A percentile compares a stretch with the other conserved stretches of the same genome.
Conservation (phyloP, 1,140 invertebrate genomes). For the Bombus confusus region DNA sequence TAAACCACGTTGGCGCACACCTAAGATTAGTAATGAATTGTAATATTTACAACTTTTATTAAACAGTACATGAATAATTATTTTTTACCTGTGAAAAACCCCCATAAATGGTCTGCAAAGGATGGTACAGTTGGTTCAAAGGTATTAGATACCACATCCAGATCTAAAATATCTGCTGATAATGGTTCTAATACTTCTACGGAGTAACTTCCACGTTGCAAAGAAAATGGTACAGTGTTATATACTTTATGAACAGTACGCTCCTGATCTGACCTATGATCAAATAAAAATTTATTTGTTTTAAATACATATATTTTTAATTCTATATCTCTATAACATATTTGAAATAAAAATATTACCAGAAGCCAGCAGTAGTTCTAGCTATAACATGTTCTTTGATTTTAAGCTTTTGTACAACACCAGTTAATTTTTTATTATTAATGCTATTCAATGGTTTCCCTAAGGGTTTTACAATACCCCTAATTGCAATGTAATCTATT, state of each 20-base stretch:
- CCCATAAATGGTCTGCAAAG: slow-evolving; percentile 90
- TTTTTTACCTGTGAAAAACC: slow-evolving; percentile 86
- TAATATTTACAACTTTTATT: background rate
- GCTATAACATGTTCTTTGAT: slow-evolving; percentile 90
- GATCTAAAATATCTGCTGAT: slow-evolving; percentile 88
- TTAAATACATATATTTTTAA: background rate
- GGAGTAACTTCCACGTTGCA: slow-evolving; percentile 84
- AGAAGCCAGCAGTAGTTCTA: slow-evolving; percentile 89
- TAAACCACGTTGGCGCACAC: slow-evolving; percentile 87
- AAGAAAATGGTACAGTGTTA: slow-evolving; percentile 89
- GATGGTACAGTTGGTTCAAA: slow-evolving; percentile 88
- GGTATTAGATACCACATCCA: slow-evolving; percentile 89
- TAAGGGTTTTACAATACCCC: slow-evolving; percentile 88
- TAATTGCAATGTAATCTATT: slow-evolving; percentile 87
- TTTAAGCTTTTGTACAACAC: slow-evolving; percentile 88
- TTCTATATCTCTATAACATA: background rate
- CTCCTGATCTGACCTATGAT: slow-evolving; percentile 86
- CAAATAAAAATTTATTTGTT: slow-evolving; percentile 21
- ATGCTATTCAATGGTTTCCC: slow-evolving; percentile 88
- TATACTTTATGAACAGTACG: slow-evolving; percentile 88
- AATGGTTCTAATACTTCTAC: slow-evolving; percentile 89
- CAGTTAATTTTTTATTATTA: slow-evolving; percentile 86
- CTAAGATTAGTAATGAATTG: slow-evolving; percentile 53
- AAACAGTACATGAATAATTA: background rate
- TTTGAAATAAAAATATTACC: slow-evolving; percentile 79